Conservation (phyloP, 2,888 invertebrate genomes). For the Labia minor region DNA sequence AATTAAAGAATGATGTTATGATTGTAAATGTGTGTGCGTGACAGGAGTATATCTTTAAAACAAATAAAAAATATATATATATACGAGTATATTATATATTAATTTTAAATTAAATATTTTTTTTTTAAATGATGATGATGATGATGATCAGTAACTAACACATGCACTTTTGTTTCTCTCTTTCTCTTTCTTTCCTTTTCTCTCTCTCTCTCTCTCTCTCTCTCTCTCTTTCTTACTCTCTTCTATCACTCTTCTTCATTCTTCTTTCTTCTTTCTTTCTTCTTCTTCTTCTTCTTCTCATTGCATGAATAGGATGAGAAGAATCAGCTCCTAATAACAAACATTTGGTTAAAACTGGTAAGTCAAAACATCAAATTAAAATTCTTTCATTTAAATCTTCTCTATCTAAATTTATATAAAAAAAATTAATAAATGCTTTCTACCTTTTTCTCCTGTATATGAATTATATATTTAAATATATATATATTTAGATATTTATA, state of each 20-base stretch:
- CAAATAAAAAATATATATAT: too few relatives aligned
- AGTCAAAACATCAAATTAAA: conserved; percentile 41
- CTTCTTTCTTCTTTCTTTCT: neutral
- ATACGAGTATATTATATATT: too few relatives aligned
- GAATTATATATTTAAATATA: neutral
- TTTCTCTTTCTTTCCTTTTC: conserved; percentile 13
- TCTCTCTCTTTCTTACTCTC: conserved; percentile 15
- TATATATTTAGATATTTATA: neutral
- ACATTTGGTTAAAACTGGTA: conserved; percentile 94
- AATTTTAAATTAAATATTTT: too few relatives aligned
- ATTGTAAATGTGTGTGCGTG: too few relatives aligned
- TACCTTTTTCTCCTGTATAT: neutral
- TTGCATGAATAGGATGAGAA: conserved; percentile 70
- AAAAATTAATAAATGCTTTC: conserved; percentile 8
- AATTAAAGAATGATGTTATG: too few relatives aligned
- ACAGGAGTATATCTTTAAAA: too few relatives aligned
- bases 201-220: too few relatives aligned
- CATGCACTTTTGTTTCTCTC: conserved; percentile 14
- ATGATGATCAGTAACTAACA: conserved; percentile 15
- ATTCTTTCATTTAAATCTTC: conserved; percentile 21
- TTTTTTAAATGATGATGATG: too few relatives aligned
- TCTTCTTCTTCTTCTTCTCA: conserved; percentile 37
- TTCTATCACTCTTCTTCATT: neutral
- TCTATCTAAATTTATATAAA: conserved; percentile 26
- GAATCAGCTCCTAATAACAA: conserved; percentile 91